Conservation (phyloP, 2,888 invertebrate genomes). For the Hydropsyche betteni region DNA sequence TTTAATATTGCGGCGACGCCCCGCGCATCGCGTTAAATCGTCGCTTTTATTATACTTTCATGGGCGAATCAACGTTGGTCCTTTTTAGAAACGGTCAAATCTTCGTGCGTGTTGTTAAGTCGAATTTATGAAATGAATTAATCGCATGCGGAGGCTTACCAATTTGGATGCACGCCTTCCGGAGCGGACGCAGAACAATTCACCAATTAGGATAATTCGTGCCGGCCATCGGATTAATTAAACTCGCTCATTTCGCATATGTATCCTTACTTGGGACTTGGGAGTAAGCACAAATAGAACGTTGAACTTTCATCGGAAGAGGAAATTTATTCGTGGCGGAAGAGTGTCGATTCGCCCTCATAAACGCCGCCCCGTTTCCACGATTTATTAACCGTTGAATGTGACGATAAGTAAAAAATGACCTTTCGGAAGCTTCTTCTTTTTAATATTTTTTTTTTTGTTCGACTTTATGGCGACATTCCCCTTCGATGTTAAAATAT, state of each 20-base stretch:
- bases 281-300: not conserved
- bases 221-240: not conserved
- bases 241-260: not conserved
- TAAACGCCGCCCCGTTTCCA: not conserved
- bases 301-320: not conserved
- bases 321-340: not conserved
- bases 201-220: not conserved
- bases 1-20: too few species aligned
- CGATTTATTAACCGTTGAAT: constrained; percentile 13
- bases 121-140: not conserved
- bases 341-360: constrained; percentile 5
- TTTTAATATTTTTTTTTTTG: not conserved
- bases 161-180: not conserved
- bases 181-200: constrained; percentile 4
- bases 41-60: too few species aligned
- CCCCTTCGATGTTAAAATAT: not conserved
- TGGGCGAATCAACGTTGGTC: too few species aligned
- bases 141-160: not conserved
- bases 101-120: too few species aligned
- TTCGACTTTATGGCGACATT: not conserved
- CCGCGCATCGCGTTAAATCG: too few species aligned
- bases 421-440: constrained; percentile 6
- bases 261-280: not conserved
- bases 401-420: constrained; percentile 16
- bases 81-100: too few species aligned